These are phyloP conservation scores for Chlorodrepanis virens DNA, from an alignment of 2,113 vertebrate species.

Conservation along the genomic window DNA sequence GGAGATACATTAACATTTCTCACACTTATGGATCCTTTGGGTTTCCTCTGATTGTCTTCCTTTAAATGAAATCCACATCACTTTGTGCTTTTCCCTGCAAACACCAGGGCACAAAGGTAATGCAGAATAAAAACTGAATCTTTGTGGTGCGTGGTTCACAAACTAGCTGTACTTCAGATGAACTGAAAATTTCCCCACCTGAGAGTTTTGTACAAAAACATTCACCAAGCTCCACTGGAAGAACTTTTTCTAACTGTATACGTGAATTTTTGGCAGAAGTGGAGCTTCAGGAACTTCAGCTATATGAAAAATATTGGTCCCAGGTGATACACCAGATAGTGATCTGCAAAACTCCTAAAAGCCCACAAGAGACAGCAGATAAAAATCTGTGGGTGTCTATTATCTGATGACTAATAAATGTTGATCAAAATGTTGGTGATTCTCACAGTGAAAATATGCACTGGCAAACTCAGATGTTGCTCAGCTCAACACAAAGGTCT, in stretches of 20 bases:
- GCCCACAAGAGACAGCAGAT: not conserved
- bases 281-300: not conserved
- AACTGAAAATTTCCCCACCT: not conserved
- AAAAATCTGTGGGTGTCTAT: not conserved
- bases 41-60: not conserved
- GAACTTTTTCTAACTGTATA: not conserved
- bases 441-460: not conserved
- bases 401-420: not conserved
- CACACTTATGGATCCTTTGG: not conserved
- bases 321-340: not conserved
- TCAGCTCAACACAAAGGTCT: not conserved
- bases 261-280: not conserved
- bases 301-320: not conserved
- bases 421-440: not conserved
- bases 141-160: not conserved
- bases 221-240: not conserved
- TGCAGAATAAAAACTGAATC: not conserved
- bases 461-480: not conserved
- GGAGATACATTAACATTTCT: not conserved
- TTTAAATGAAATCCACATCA: not conserved
- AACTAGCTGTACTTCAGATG: not conserved
- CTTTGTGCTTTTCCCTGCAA: not conserved
- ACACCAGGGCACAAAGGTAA: not conserved
- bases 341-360: not conserved
- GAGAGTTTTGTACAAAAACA: not conserved